Evolutionary conservation across 2,888 invertebrate genomes (phyloP), one percentile per base, ranked within the genome.

Genomic region (Odontomyia ornata): DNA sequence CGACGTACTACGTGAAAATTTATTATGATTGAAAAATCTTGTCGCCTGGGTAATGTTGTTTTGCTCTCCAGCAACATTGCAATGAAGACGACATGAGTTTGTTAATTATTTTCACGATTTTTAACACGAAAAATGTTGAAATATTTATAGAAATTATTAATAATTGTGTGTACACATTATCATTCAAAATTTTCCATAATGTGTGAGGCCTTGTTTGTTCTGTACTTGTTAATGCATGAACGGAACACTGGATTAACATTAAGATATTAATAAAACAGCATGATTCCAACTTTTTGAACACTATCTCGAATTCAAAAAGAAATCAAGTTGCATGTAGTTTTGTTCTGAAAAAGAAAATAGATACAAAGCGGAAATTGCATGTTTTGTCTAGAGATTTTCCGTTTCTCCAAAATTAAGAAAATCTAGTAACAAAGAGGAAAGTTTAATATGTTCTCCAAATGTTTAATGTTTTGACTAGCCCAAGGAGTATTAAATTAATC

Each of bases 11-110:
- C 75, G 23, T 65, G 78, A 62, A 78, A 78, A 78, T 78, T 78
- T 78, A 78, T 78, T 76, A 78, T 78, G 78, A 78, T 78, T 78
- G 78, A 78, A 78, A 78, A 78, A 76, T 78, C 78, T 78, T 78
- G 76, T 78, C 78, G 73, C 25, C n/a, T 18, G 65, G 76, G 73
- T 76, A 78, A 76, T 78, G 69, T 69, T 46, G 36, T 36, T 65
- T 65, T 65, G 36, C 28, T 62, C n/a, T n/a, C n/a, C 62, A 4
- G 28, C 36, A 36, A 52, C 52, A n/a, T 52, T 36, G 7, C 36
- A 18, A 18, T 1, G 65, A 25, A 36, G 36, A 9, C 5, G 36
- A 65, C 65, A 36, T 36, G 65, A 65, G 78, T 77, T 60, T 69
- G 64, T 77, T 78, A 78, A 78, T 78, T 78, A 78, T 60, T 77